phyloP scores from a whole-genome alignment of 2,797 vertebrate species.

The Gobio occitaniae region DNA sequence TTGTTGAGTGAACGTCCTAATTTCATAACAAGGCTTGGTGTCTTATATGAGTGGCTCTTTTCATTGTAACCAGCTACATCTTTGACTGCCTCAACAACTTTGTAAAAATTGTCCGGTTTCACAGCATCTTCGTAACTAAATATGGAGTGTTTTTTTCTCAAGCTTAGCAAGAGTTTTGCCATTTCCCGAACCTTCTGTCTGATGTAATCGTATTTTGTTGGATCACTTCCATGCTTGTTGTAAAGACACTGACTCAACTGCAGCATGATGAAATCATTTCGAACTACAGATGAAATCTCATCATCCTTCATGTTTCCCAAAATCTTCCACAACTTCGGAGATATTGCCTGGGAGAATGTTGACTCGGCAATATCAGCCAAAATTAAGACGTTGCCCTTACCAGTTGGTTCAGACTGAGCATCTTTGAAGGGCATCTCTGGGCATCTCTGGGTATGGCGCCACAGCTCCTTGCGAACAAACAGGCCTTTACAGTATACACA shows the following conservation, averaged over 20 bases:
- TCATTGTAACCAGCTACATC: neutral
- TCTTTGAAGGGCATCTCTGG: conserved; percentile 43
- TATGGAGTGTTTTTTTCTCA: conserved; percentile 55
- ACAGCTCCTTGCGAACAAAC: conserved; percentile 33
- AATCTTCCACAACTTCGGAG: conserved; percentile 50
- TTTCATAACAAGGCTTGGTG: neutral
- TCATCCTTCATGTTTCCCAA: conserved; percentile 61
- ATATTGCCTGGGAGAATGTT: neutral
- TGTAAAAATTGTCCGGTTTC: neutral
- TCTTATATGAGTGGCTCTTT: neutral
- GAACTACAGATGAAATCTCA: conserved; percentile 41
- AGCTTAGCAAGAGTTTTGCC: conserved; percentile 60
- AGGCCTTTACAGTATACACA: conserved; percentile 67
- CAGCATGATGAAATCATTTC: conserved; percentile 61
- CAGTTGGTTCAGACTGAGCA: neutral
- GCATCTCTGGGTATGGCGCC: conserved; percentile 60
- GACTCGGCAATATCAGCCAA: conserved; percentile 47
- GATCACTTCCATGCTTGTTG: conserved; percentile 40
- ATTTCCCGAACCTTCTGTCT: conserved; percentile 61
- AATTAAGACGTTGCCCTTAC: conserved; percentile 15
- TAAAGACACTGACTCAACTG: conserved; percentile 60
- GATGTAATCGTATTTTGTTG: conserved; percentile 44
- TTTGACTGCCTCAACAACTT: conserved; percentile 10
- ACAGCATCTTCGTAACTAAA: conserved; percentile 46
- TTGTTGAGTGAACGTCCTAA: conserved; percentile 6